These are phyloP conservation scores for Stenoptilia bipunctidactyla DNA, from an alignment of 2,888 invertebrate species.

Conservation along the genomic window DNA sequence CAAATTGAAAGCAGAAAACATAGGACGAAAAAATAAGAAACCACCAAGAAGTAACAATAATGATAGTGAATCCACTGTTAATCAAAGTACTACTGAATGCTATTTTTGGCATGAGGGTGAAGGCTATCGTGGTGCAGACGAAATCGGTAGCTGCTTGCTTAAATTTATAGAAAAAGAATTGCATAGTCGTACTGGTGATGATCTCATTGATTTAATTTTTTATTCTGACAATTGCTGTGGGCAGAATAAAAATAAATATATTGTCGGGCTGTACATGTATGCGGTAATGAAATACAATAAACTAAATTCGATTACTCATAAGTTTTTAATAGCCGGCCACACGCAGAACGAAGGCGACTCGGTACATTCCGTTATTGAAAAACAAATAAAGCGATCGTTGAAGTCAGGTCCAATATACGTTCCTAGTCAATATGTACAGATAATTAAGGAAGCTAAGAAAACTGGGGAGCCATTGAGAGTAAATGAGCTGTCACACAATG, in stretches of 20 bases:
- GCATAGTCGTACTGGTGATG: slow-evolving; percentile 1
- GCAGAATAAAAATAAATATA: slow-evolving; percentile 18
- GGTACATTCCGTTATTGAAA: slow-evolving; percentile 23
- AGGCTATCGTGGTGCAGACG: slow-evolving; percentile 8
- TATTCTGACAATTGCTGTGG: slow-evolving; percentile 22
- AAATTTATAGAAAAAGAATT: slow-evolving; percentile 6
- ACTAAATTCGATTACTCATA: slow-evolving; percentile 19
- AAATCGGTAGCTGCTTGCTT: slow-evolving; percentile 9
- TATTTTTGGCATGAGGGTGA: slow-evolving; percentile 10
- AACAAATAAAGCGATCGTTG: slow-evolving; percentile 18
- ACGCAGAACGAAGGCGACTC: slow-evolving; percentile 25
- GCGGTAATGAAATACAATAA: slow-evolving; percentile 6
- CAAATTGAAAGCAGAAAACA: slow-evolving; percentile 2
- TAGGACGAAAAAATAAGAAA: too few relatives aligned
- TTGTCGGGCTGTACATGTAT: slow-evolving; percentile 10
- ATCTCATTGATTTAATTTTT: slow-evolving; percentile 13
- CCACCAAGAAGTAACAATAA: too few relatives aligned
- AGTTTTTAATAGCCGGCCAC: too few relatives aligned
- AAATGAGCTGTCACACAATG: too few relatives aligned
- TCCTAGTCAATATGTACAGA: slow-evolving; percentile 13
- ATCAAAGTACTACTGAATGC: slow-evolving; percentile 3
- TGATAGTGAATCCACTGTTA: too few relatives aligned
- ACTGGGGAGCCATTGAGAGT: slow-evolving; percentile 1
- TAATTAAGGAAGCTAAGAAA: too few relatives aligned
- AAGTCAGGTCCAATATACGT: slow-evolving; percentile 19